Conservation (phyloP, 2,113 vertebrate species). For the Nymphicus hollandicus region DNA sequence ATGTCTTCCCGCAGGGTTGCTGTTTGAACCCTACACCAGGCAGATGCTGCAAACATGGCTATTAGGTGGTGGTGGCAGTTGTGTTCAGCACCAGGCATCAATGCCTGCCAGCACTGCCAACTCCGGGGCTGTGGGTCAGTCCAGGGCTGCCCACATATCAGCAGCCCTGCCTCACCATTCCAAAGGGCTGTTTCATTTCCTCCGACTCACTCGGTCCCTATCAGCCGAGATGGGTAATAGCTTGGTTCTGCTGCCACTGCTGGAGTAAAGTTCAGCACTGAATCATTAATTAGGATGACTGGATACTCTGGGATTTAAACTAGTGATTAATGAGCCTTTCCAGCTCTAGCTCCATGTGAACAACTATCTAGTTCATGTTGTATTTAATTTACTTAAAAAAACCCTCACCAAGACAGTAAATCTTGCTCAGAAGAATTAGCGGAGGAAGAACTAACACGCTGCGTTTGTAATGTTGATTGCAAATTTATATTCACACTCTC, state of each 20-base stretch:
- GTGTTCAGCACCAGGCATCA: too few species aligned
- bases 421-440: conserved; percentile 53
- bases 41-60: accelerated
- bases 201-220: accelerated
- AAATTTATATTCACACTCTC: background rate
- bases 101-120: accelerated
- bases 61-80: background rate
- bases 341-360: conserved; percentile 23
- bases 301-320: conserved; percentile 62
- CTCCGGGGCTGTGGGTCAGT: accelerated
- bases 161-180: background rate
- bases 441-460: conserved; percentile 43
- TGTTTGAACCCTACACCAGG: background rate
- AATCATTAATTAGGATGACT: conserved; percentile 66
- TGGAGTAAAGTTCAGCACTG: conserved; percentile 33
- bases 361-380: conserved; percentile 54
- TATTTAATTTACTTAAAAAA: conserved; percentile 62
- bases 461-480: conserved; percentile 38
- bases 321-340: conserved; percentile 70
- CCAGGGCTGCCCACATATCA: background rate
- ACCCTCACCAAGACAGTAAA: background rate
- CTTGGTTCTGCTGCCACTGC: background rate
- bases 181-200: background rate
- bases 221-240: background rate
- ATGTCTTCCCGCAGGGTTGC: accelerated